Conservation (phyloP, 2,888 invertebrate genomes). For the Clunio marinus region DNA sequence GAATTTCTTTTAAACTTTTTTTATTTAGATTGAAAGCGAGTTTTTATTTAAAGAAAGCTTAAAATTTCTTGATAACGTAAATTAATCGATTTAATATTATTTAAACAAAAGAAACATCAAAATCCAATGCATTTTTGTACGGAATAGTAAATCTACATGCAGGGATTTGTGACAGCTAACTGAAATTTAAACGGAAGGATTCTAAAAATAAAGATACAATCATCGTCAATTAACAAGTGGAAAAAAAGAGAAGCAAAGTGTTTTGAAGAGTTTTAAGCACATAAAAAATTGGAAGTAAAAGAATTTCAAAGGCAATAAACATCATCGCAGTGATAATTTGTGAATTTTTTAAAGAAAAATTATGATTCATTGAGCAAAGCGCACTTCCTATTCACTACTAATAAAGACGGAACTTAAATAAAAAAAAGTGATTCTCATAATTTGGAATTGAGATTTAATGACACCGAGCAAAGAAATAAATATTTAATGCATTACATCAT, state of each 20-base stretch:
- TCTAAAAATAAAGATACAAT: slow-evolving; percentile 27
- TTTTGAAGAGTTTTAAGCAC: neutral
- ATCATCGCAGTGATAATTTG: slow-evolving; percentile 32
- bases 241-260: neutral
- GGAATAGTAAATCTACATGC: slow-evolving; percentile 1
- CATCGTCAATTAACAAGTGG: slow-evolving; percentile 34
- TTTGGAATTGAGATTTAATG: neutral
- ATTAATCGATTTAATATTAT: neutral
- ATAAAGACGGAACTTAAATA: too few relatives aligned
- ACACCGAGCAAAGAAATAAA: neutral
- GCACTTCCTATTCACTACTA: neutral
- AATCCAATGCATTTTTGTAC: slow-evolving; percentile 33
- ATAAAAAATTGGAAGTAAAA: neutral
- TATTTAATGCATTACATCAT: slow-evolving; percentile 4
- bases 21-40: neutral
- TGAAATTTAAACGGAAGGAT: slow-evolving; percentile 4
- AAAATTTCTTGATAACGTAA: neutral
- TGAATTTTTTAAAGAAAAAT: slow-evolving; percentile 13
- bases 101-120: neutral
- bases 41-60: slow-evolving; percentile 19
- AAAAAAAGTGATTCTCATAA: neutral
- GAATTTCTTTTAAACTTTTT: slow-evolving; percentile 17
- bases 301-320: neutral
- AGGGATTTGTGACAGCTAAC: slow-evolving; percentile 16
- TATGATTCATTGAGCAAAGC: slow-evolving; percentile 13